A percentile compares a stretch with the other conserved stretches of the same genome.
Evolutionary conservation across 2,113 vertebrate species (phyloP).

Genomic region (Ameiurus melas): DNA sequence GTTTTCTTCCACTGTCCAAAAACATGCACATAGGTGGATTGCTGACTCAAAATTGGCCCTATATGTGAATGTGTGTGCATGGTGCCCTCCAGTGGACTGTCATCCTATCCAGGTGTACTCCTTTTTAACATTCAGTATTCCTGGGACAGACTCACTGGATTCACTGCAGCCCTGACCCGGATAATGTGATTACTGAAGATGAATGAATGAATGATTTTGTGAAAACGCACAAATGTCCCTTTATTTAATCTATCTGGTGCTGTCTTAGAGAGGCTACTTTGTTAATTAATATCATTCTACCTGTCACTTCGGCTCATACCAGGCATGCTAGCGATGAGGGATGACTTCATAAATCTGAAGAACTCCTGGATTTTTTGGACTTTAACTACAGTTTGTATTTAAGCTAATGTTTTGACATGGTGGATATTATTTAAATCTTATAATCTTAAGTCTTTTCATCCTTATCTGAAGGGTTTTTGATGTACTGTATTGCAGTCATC

Average conservation of each 20-base stretch:
- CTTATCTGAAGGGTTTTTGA: slow-evolving; percentile 37
- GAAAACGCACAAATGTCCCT: neutral
- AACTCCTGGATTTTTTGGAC: neutral
- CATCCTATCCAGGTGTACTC: neutral
- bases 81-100: neutral
- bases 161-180: neutral
- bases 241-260: neutral
- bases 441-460: slow-evolving; percentile 17
- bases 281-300: neutral
- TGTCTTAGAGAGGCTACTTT: neutral
- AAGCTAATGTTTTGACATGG: slow-evolving; percentile 13
- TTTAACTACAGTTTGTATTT: slow-evolving; percentile 31
- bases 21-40: neutral
- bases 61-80: neutral
- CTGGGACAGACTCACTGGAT: neutral
- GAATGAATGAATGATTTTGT: neutral
- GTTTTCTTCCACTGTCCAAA: neutral
- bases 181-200: neutral
- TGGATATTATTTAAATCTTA: slow-evolving; percentile 11
- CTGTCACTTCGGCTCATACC: neutral
- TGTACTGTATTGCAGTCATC: slow-evolving; percentile 18
- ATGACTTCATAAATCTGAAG: slow-evolving; percentile 9
- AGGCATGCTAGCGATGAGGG: neutral
- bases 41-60: neutral
- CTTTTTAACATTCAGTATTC: neutral